phyloP scores from a whole-genome alignment of 1,140 invertebrate genomes.

The Antheraea mylitta region DNA sequence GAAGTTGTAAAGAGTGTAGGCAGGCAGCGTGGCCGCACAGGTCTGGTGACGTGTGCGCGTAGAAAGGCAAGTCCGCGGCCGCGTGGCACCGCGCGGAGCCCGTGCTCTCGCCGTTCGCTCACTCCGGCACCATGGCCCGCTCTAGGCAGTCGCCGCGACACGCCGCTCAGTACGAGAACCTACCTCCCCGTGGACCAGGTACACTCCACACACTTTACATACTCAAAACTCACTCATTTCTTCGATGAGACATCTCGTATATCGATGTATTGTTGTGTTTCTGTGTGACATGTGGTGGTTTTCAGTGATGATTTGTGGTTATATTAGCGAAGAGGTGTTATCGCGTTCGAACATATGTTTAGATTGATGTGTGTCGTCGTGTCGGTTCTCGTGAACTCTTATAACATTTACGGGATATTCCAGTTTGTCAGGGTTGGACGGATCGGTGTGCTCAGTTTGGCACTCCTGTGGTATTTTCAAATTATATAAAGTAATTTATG shows the following conservation, averaged over 20 bases:
- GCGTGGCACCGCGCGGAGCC: constrained; percentile 12
- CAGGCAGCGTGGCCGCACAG: constrained; percentile 43
- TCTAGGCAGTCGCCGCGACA: constrained; percentile 66
- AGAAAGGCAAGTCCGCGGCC: constrained; percentile 29
- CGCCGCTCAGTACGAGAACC: constrained; percentile 53
- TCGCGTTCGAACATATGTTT: not conserved
- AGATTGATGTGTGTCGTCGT: not conserved
- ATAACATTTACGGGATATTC: not conserved
- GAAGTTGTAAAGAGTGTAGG: constrained; percentile 54
- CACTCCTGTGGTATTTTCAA: no score
- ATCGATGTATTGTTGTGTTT: not conserved
- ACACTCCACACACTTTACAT: constrained; percentile 15
- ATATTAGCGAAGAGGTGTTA: not conserved
- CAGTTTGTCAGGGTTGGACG: not conserved
- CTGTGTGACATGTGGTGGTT: not conserved
- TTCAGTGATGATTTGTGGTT: not conserved
- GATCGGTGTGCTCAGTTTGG: no score
- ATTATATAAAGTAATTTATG: no score
- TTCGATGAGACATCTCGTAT: not conserved
- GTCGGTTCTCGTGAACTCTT: not conserved
- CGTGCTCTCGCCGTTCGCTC: constrained; percentile 29
- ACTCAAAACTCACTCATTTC: constrained; percentile 4
- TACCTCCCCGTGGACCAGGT: constrained; percentile 74
- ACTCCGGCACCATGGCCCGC: constrained; percentile 67
- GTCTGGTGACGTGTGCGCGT: constrained; percentile 28